Base-by-base conservation (phyloP, 2,888 invertebrate species). In the Catocala fraxini region DNA sequence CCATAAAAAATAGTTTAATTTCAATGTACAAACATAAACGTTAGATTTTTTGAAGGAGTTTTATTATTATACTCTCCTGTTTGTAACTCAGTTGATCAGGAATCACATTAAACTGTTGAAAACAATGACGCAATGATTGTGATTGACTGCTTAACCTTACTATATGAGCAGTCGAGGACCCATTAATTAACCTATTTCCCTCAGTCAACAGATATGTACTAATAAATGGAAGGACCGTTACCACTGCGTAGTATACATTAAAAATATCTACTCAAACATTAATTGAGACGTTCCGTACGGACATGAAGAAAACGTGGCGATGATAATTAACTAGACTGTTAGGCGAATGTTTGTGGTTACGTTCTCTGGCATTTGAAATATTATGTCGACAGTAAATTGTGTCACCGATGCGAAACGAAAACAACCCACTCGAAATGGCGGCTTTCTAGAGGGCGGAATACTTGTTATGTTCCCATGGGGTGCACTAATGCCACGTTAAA, bases 401-500 rank as follows among this genome's bases (percentile, higher is more conserved):
- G 63, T 74, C 68, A 68, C 58, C 70, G 77, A 79, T 65, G 81
- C 81, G 77, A 64, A 71, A 73, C 79, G 68, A 84, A 83, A 79
- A 70, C 60, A 35, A 70, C 42, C 51, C 63, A 73, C 71, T 82
- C 58, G 60, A 75, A 76, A 74, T 70, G 69, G 70, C 73, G 68
- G 70, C 69, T 71, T 78, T 79, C 71, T 66, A 41, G 45, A 75
- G 68, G 76, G 71, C 74, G 65, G 68, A 73, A 76, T 73, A 77
- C 68, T 80, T 83, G 77, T 65, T 59, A 57, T 74, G 65, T 77
- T 85, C 87, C 85, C 86, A 78, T 73, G 86, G 87, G 88, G 79
- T 69, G 78, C 65, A 74, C 75, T 86, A 86, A 84, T 83, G 79
- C 73, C 71, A 73, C 68, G 72, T 77, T 74, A 74, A 81, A 84